Base-by-base conservation (phyloP, 2,113 vertebrate genomes). In the Morone saxatilis region DNA sequence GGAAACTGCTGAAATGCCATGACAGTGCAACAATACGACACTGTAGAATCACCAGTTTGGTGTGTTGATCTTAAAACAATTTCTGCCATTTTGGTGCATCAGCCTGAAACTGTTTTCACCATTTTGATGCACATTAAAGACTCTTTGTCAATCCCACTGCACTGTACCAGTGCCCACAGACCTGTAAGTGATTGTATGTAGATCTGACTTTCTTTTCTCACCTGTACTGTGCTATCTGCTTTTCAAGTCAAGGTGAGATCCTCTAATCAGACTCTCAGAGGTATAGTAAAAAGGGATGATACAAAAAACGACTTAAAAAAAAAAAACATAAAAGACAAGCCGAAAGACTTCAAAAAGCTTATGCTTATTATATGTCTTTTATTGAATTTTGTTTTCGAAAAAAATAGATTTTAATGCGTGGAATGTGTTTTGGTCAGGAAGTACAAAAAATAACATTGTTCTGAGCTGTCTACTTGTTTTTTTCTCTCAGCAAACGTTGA, bases 81-180 rank as follows among this genome's bases (percentile, higher is more conserved):
- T 72, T 90, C 88, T 88, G 90, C 87, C 83, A 90, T 92, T 86
- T 91, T 74, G 84, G 85, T 90, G 93, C 88, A 88, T 92, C 90
- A 70, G 83, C 80, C 76, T 87, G 75, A 89, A 93, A 92, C 84
- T 83, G 70, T 90, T 91, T 88, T 83, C 78, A 81, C 88, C 83
- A 86, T 83, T 87, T 86, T 88, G 92, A 91, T 93, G 95, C 96
- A 96, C 96, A 96, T 91, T 95, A 94, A 95, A 96, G 91, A 97
- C 96, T 96, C 95, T 96, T 95, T 95, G 95, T 96, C 94, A 92
- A 87, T 73, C 95, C 95, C 95, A 95, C 95, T 95, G 97, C 96
- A 97, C 97, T 97, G 97, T 96, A 98, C 93, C 97, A 98, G 97
- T 97, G 97, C 97, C 96, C 96, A 91, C 94, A 95, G 95, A 97